phyloP scores from a whole-genome alignment of 2,888 invertebrate genomes.

The Pimpla rufipes region DNA sequence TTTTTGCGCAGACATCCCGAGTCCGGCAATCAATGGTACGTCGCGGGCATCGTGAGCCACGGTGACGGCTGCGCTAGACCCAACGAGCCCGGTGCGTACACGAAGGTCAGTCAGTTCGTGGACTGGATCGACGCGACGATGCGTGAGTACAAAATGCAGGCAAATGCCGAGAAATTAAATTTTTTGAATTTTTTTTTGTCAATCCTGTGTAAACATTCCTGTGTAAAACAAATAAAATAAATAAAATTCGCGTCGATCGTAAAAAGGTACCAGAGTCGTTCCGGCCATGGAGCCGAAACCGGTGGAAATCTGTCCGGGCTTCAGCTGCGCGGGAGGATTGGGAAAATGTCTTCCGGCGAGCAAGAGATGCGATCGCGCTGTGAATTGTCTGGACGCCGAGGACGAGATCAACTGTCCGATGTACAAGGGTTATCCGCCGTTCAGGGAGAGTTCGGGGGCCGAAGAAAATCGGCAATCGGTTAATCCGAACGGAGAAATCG shows the following conservation, averaged over 20 bases:
- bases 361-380: slow-evolving; percentile 90
- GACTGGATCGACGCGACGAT: slow-evolving; percentile 90
- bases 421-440: neutral
- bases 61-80: slow-evolving; percentile 94
- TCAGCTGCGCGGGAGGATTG: slow-evolving; percentile 89
- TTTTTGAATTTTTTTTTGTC: too few species aligned
- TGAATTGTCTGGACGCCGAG: slow-evolving; percentile 93
- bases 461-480: neutral
- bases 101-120: slow-evolving; percentile 91
- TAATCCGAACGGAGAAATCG: neutral
- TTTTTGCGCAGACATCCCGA: slow-evolving; percentile 87
- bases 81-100: slow-evolving; percentile 93
- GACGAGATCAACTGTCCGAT: slow-evolving; percentile 90
- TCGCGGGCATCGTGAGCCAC: slow-evolving; percentile 94
- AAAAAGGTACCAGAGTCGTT: slow-evolving; percentile 14
- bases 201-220: too few species aligned
- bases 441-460: neutral
- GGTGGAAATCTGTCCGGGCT: slow-evolving; percentile 90
- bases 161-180: too few species aligned
- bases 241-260: neutral
- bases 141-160: too few species aligned
- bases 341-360: slow-evolving; percentile 89
- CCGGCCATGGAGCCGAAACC: slow-evolving; percentile 83
- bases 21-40: slow-evolving; percentile 90
- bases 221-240: too few species aligned